Base-by-base conservation (phyloP, 2,113 vertebrate genomes). In the Catharus bicknelli region DNA sequence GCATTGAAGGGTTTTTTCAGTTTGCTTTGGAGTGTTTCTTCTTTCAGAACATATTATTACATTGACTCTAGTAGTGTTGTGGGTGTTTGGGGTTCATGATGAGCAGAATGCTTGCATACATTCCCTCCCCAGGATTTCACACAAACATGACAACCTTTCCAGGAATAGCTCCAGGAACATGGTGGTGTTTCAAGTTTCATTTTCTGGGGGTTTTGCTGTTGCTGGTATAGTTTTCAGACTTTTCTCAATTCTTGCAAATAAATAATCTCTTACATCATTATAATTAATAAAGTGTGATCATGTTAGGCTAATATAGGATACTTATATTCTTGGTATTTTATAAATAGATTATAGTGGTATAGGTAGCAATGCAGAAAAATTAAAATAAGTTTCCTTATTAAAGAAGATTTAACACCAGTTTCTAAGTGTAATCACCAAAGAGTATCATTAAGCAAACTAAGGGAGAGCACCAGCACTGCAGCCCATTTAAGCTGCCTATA, bases 71-170 rank as follows among this genome's bases (percentile, higher is more conserved):
- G 61, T 72, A 75, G 38, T 9, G 55, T 32, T 69, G 91, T 86
- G 93, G 90, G 92, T 87, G 94, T 92, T 68, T 70, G 50, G 78
- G 76, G 72, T 69, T 89, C 80, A 36, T 64, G 79, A 74, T 88
- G 92, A 96, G 80, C 88, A 93, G 88, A 92, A 90, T 88, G 81
- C 91, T 95, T 93, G 90, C 67, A 84, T 29, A 89, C 62, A 74
- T 63, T 93, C 61, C 61, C 62, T 89, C 81, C 58, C 40, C 18
- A 22, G 69, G 47, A 85, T 93, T 93, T 96, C 93, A 86, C 83
- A 93, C 76, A 86, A 95, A 88, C 90, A 90, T 40, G 64, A 83
- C 93, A 95, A 47, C 63, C 25, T 76, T 90, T 90, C 68, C 72
- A 79, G 82, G 73, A 95, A 95, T 88, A 95, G 59, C 69, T 94